Base-by-base conservation (phyloP, 1,140 invertebrate genomes). In the Bombus waltoni region DNA sequence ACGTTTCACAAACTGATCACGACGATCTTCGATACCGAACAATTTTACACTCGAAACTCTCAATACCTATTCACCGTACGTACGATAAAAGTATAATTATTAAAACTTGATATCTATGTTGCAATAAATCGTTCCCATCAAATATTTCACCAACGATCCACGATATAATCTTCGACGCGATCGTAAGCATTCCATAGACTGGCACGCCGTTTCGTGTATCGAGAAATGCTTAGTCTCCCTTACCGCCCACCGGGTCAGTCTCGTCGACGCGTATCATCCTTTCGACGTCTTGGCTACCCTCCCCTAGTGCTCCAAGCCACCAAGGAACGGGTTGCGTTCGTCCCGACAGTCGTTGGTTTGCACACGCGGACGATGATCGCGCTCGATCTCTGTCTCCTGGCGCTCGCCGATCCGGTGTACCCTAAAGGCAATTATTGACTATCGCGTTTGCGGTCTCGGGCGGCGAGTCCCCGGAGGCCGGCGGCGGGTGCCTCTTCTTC, bases 261-360 rank as follows among this genome's bases (percentile, higher is more conserved):
- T 98, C 98, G 95, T 98, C 98, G 75, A 98, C 97, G 93, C 97
- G 97, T 94, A 98, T 98, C 97, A 98, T 98, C 65, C 89, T 93
- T 18, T 65, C 66, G 47, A 40, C 32, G 10, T 25, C 11, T 25
- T 53, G 44, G 44, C 25, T 53, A 53, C 62, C 83, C 38, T 84
- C 62, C 59, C 65, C 25, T 40, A 38, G 47, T n/a, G 59, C 28
- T 18, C 13, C 47, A 10, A 25, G 18, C n/a, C n/a, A 44, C 5
- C 25, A 2, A 35, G 22, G 35, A 62, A 62, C 40, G 25, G 53
- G 40, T 44, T 76, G 15, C 72, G 53, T 78, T 66, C 44, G 65
- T 28, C 62, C 44, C 44, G 22, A 66, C 15, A 32, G 35, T 81
- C 32, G 72, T 42, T 40, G 38, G 35, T 35, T 44, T 75, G 47